These are phyloP conservation scores for Zaprionus davidi DNA, from an alignment of 1,140 invertebrate species.

Conservation along the genomic window DNA sequence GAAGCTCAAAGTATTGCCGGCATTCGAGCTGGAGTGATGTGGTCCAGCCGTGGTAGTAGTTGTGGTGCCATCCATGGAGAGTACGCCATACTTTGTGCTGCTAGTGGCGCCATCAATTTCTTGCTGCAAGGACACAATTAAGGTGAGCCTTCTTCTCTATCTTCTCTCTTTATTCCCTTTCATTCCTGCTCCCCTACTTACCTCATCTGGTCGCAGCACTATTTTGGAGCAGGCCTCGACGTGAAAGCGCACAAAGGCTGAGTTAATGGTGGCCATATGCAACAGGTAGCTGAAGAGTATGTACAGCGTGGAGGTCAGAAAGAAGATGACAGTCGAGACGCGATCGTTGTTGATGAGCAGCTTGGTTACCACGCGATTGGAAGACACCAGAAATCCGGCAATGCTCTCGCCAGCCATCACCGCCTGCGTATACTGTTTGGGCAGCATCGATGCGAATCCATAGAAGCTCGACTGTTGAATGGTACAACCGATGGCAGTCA, in stretches of 20 bases:
- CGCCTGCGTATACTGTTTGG: constrained; percentile 93
- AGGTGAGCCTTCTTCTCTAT: too few relatives aligned
- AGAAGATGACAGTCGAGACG: constrained; percentile 94
- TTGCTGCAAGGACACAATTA: constrained; percentile 48
- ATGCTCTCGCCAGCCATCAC: constrained; percentile 97
- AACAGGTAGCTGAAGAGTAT: constrained; percentile 90
- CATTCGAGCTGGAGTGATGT: constrained; percentile 34
- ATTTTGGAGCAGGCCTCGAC: constrained; percentile 90
- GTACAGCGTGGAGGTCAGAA: constrained; percentile 90
- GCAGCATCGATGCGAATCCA: constrained; percentile 96
- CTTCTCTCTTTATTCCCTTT: background rate
- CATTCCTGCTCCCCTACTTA: constrained; percentile 78
- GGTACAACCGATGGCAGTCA: constrained; percentile 93
- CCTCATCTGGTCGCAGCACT: constrained; percentile 91
- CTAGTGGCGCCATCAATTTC: constrained; percentile 68
- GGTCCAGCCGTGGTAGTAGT: constrained; percentile 76
- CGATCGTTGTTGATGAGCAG: constrained; percentile 89
- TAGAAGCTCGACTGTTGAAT: constrained; percentile 97
- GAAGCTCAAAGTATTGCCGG: constrained; percentile 75
- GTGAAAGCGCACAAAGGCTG: constrained; percentile 93
- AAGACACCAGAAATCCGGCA: constrained; percentile 93
- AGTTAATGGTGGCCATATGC: constrained; percentile 90
- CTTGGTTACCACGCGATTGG: constrained; percentile 93
- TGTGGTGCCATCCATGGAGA: constrained; percentile 83
- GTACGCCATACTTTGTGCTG: constrained; percentile 74